Percentiles rank a stretch among this genome's conserved stretches.
These are phyloP conservation scores for Heliconius hermathena DNA, from an alignment of 1,140 invertebrate species.

Conservation along the genomic window DNA sequence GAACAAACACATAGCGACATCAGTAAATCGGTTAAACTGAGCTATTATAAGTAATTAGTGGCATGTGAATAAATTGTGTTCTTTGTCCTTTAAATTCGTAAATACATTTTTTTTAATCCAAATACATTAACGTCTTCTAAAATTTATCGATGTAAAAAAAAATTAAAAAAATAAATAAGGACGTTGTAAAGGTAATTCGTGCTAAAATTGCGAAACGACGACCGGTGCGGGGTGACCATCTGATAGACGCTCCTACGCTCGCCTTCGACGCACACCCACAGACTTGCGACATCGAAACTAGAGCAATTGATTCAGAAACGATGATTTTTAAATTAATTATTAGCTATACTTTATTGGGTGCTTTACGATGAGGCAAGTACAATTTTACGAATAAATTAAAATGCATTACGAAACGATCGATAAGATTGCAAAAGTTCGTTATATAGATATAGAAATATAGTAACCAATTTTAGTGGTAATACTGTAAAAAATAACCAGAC, in stretches of 20 bases:
- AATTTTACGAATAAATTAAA: conserved; percentile 24
- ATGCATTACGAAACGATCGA: conserved; percentile 10
- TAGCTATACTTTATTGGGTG: conserved; percentile 54
- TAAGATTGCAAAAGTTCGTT: no score
- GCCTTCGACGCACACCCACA: conserved; percentile 70
- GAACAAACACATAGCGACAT: conserved; percentile 48
- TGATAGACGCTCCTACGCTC: conserved; percentile 74
- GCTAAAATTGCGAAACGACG: conserved; percentile 62
- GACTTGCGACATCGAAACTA: conserved; percentile 72
- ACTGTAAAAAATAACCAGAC: neutral
- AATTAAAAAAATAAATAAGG: no score
- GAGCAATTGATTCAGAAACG: conserved; percentile 72
- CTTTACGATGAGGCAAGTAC: conserved; percentile 52
- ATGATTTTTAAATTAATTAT: conserved; percentile 68
- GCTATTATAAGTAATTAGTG: neutral
- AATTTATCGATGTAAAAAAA: neutral
- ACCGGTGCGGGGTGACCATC: conserved; percentile 60
- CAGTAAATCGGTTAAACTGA: neutral
- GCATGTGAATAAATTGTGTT: neutral
- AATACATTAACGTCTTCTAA: neutral
- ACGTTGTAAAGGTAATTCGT: conserved; percentile 56
- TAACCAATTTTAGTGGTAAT: no score
- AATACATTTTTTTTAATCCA: neutral
- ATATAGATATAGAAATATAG: no score
- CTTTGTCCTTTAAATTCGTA: no score